A percentile compares a stretch with the other conserved stretches of the same genome.
Evolutionary conservation across 1,140 invertebrate species (phyloP).

Genomic region (Schlechtendalia chinensis): DNA sequence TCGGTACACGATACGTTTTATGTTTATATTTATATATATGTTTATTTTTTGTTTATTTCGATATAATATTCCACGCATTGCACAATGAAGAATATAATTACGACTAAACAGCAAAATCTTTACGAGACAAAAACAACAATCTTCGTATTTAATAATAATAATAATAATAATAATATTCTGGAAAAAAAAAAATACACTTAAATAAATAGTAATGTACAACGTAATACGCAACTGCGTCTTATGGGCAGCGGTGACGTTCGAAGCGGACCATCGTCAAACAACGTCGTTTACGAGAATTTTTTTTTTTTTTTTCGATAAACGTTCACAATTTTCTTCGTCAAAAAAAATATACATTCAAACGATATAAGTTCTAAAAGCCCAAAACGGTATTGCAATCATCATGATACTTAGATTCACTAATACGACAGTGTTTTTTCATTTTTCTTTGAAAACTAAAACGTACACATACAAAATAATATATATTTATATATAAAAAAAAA

Average conservation of each 20-base stretch:
- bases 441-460: slow-evolving; percentile 1
- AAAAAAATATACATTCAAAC: slow-evolving; percentile 37
- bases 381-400: slow-evolving; percentile 15
- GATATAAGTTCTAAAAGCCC: slow-evolving; percentile 22
- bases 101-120: slow-evolving; percentile 40
- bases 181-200: slow-evolving; percentile 28
- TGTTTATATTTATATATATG: background rate
- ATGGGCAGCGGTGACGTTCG: background rate
- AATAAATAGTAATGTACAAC: slow-evolving; percentile 18
- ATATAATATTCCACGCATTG: slow-evolving; percentile 42
- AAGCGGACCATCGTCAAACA: slow-evolving; percentile 21
- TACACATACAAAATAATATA: slow-evolving; percentile 17
- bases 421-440: background rate
- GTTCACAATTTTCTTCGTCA: no score
- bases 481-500: no score
- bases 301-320: background rate
- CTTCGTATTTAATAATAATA: slow-evolving; percentile 11
- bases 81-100: slow-evolving; percentile 42
- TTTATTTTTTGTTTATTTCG: slow-evolving; percentile 30
- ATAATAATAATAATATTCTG: slow-evolving; percentile 8
- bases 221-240: slow-evolving; percentile 25
- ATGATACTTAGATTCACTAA: slow-evolving; percentile 22
- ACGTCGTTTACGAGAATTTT: background rate
- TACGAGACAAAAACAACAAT: slow-evolving; percentile 34
- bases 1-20: no score